Evolutionary conservation across 2,888 invertebrate species (phyloP).

Genomic region (Platycheirus rosarum): DNA sequence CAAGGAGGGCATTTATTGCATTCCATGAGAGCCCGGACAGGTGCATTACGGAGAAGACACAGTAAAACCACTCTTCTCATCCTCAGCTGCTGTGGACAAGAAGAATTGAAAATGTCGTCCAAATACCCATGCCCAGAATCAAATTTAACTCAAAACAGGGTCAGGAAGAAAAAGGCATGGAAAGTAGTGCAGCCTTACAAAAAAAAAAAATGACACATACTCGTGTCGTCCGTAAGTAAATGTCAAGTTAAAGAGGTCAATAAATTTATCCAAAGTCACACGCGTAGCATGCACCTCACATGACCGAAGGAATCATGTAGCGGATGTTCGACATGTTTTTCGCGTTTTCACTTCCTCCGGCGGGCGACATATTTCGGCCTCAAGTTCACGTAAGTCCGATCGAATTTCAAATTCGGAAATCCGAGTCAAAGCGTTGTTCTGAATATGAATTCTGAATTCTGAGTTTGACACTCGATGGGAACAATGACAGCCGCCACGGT

Average conservation of each 20-base stretch:
- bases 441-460: slow-evolving; percentile 35
- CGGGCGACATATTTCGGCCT: slow-evolving; percentile 6
- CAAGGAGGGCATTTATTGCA: slow-evolving; percentile 2
- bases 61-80: background rate
- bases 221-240: slow-evolving; percentile 40
- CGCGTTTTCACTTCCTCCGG: slow-evolving; percentile 49
- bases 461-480: slow-evolving; percentile 8
- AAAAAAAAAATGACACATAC: slow-evolving; percentile 3
- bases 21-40: slow-evolving; percentile 45
- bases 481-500: slow-evolving; percentile 29
- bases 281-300: slow-evolving; percentile 14
- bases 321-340: slow-evolving; percentile 68
- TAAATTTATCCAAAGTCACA: slow-evolving; percentile 46
- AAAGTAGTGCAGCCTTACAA: background rate
- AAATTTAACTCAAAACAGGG: slow-evolving; percentile 31
- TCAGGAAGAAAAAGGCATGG: slow-evolving; percentile 12
- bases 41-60: slow-evolving; percentile 13
- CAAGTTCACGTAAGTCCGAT: slow-evolving; percentile 30
- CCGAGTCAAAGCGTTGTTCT: slow-evolving; percentile 41
- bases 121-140: slow-evolving; percentile 21
- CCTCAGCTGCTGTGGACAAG: background rate
- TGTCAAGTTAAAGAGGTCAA: slow-evolving; percentile 68
- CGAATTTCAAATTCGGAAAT: slow-evolving; percentile 54
- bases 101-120: background rate
- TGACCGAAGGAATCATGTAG: slow-evolving; percentile 51